Percentiles rank a stretch among this genome's conserved stretches.
These are phyloP conservation scores for Drosophila mojavensis DNA, from an alignment of 1,140 invertebrate genomes.

Conservation along the genomic window DNA sequence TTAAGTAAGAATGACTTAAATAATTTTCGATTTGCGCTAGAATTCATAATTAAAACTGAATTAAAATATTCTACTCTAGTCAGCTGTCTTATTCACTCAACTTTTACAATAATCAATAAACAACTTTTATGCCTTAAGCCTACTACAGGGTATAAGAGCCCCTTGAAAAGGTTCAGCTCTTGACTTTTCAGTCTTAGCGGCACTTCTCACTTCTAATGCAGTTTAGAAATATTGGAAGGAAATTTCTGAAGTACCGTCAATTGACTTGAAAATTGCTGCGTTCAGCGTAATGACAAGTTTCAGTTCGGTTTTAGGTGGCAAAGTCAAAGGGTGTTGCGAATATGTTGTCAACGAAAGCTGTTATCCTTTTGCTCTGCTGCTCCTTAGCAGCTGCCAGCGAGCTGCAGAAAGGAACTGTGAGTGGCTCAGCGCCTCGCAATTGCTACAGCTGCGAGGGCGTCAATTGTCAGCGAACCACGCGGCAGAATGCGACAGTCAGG, in stretches of 20 bases:
- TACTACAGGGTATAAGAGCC: conserved; percentile 1
- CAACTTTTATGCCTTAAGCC: background rate
- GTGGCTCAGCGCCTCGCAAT: conserved; percentile 24
- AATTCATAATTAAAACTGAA: too few species aligned
- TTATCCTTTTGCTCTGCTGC: conserved; percentile 40
- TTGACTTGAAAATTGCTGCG: background rate
- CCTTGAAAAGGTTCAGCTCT: conserved; percentile 4
- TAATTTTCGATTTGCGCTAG: too few species aligned
- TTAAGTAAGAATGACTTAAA: too few species aligned
- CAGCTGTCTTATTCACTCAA: too few species aligned
- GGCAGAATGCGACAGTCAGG: conserved; percentile 40
- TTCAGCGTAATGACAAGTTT: conserved; percentile 2
- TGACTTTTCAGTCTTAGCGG: conserved; percentile 17
- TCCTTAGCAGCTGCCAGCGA: conserved; percentile 4
- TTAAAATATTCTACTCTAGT: too few species aligned
- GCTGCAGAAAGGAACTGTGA: conserved; percentile 5
- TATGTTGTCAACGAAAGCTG: conserved; percentile 8
- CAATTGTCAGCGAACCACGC: conserved; percentile 64
- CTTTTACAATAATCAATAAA: too few species aligned
- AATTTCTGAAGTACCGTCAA: conserved; percentile 25
- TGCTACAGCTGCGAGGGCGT: conserved; percentile 76
- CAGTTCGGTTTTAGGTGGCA: conserved; percentile 22
- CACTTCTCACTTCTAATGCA: background rate
- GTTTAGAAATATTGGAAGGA: conserved; percentile 4
- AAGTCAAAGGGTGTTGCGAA: conserved; percentile 10